These are phyloP conservation scores for Pluvialis apricaria DNA, from an alignment of 2,113 vertebrate genomes.

Conservation along the genomic window DNA sequence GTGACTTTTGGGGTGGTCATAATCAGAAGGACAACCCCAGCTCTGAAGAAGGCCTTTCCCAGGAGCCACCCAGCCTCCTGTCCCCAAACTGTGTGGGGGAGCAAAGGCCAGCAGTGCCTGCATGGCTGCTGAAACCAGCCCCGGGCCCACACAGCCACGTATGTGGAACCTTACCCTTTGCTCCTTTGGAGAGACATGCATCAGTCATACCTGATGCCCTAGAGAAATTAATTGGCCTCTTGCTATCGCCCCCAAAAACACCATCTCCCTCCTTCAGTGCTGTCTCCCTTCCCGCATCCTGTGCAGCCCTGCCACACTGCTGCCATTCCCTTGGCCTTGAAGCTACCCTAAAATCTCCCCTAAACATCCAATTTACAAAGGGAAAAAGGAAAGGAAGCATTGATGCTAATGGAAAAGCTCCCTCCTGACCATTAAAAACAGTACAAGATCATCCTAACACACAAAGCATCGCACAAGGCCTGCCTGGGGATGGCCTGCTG, in stretches of 20 bases:
- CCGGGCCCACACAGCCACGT: not conserved
- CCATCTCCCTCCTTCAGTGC: not conserved
- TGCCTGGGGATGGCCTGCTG: not conserved
- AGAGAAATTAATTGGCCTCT: not conserved
- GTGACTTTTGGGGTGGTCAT: not conserved
- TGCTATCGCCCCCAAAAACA: accelerated
- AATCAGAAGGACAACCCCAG: not conserved
- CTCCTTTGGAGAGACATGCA: not conserved
- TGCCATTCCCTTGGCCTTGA: not conserved
- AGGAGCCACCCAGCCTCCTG: not conserved
- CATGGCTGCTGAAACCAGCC: accelerated
- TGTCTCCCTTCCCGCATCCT: not conserved
- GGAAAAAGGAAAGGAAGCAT: not conserved
- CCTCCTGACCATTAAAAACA: not conserved
- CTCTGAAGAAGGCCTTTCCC: not conserved
- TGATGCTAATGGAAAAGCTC: not conserved
- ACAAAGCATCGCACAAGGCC: accelerated
- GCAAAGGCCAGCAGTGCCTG: not conserved
- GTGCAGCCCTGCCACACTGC: accelerated
- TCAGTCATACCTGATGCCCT: not conserved
- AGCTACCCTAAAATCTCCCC: no score
- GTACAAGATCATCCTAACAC: no score
- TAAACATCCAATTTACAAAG: not conserved
- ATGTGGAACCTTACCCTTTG: not conserved
- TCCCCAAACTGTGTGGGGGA: accelerated